These are phyloP conservation scores for Oncorhynchus clarkii DNA, from an alignment of 2,113 vertebrate genomes.

Conservation along the genomic window DNA sequence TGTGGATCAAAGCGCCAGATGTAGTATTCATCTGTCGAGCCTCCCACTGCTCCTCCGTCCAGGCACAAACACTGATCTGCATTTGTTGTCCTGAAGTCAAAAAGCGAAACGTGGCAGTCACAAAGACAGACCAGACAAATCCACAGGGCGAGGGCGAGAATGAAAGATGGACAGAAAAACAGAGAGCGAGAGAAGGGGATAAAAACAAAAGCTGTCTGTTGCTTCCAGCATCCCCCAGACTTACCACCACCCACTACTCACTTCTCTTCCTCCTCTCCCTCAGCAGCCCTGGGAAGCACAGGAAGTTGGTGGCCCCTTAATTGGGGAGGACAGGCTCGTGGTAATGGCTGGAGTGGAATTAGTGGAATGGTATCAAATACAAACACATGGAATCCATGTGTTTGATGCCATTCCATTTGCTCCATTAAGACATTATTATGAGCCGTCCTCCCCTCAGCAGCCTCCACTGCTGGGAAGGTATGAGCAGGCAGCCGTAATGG, in stretches of 20 bases:
- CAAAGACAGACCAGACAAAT: constrained; percentile 32
- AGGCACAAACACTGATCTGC: constrained; percentile 37
- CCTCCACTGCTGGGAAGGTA: constrained; percentile 3
- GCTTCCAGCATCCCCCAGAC: not conserved
- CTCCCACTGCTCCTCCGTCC: constrained; percentile 1
- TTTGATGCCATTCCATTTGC: too few relatives aligned
- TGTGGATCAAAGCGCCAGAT: constrained; percentile 37
- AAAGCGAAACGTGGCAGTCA: constrained; percentile 1
- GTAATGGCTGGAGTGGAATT: too few relatives aligned
- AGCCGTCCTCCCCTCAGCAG: too few relatives aligned
- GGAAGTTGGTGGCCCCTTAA: too few relatives aligned
- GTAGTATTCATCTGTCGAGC: constrained; percentile 22
- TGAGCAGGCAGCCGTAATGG: constrained; percentile 32
- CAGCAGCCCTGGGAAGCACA: too few relatives aligned
- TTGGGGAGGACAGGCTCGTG: too few relatives aligned
- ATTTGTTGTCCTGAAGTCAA: constrained; percentile 24
- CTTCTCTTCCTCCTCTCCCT: constrained; percentile 15
- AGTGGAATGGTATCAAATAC: too few relatives aligned
- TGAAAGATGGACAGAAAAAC: constrained; percentile 4
- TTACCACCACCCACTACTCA: not conserved
- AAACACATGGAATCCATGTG: too few relatives aligned
- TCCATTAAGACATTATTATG: too few relatives aligned
- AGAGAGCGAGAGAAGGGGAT: not conserved
- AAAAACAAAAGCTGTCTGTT: constrained; percentile 21
- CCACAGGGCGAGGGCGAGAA: constrained; percentile 6